Conservation (phyloP, 1,140 invertebrate species). For the Anthonomus grandis region DNA sequence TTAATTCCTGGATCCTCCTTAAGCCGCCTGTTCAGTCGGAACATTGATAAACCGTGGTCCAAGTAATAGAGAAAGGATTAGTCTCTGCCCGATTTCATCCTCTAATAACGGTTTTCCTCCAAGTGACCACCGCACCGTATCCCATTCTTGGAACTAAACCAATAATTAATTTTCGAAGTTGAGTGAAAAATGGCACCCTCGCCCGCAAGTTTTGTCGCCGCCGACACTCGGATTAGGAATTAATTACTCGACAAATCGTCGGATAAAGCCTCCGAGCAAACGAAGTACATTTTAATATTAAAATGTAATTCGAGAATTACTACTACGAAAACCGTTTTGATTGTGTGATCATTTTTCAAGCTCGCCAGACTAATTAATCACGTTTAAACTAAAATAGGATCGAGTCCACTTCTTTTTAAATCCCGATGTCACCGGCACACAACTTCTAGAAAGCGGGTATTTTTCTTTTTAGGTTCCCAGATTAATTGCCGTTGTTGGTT, state of each 20-base stretch:
- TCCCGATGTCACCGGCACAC: too few species aligned
- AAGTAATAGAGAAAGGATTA: neutral
- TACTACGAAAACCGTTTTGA: too few species aligned
- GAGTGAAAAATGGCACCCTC: neutral
- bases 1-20: slow-evolving; percentile 5
- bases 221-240: neutral
- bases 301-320: too few species aligned
- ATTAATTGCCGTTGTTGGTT: too few species aligned
- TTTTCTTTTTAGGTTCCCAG: too few species aligned
- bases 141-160: too few species aligned
- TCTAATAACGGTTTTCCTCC: slow-evolving; percentile 3
- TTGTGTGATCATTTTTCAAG: too few species aligned
- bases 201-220: neutral
- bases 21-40: slow-evolving; percentile 6
- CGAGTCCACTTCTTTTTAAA: too few species aligned
- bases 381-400: too few species aligned
- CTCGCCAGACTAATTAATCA: too few species aligned
- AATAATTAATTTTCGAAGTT: slow-evolving; percentile 4
- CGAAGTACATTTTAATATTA: too few species aligned
- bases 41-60: slow-evolving; percentile 13
- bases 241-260: slow-evolving; percentile 2
- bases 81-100: neutral
- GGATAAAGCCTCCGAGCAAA: neutral
- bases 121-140: neutral
- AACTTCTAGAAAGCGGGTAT: too few species aligned